A percentile compares a stretch with the other conserved stretches of the same genome.
These are phyloP conservation scores for Bombus sibiricus DNA, from an alignment of 1,140 invertebrate genomes.

Conservation along the genomic window DNA sequence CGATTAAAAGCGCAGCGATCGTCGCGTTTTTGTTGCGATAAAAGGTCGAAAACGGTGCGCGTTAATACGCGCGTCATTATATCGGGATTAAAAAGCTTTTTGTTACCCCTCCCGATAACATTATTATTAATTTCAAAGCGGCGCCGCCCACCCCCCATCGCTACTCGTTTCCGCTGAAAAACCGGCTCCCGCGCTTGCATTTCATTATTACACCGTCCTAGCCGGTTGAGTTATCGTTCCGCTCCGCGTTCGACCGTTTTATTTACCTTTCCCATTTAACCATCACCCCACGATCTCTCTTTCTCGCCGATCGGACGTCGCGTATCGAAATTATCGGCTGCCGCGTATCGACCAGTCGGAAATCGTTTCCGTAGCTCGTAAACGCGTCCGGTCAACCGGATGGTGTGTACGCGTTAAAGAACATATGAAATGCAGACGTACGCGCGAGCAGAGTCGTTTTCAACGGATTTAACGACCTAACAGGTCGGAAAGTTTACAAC, in stretches of 20 bases:
- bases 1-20: conserved; percentile 53
- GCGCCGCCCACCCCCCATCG: not conserved
- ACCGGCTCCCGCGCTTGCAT: conserved; percentile 25
- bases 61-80: conserved; percentile 56
- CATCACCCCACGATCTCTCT: not conserved
- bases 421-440: too few relatives aligned
- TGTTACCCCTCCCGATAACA: conserved; percentile 52
- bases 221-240: conserved; percentile 36
- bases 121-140: conserved; percentile 59
- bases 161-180: conserved; percentile 33
- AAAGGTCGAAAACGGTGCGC: conserved; percentile 52
- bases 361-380: conserved; percentile 3
- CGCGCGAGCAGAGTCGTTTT: not conserved
- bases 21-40: conserved; percentile 55
- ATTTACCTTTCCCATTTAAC: conserved; percentile 32
- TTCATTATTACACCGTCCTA: conserved; percentile 35
- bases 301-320: not conserved
- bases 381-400: not conserved
- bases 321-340: conserved; percentile 32
- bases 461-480: not conserved
- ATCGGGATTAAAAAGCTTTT: conserved; percentile 57
- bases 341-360: not conserved
- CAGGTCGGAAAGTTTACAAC: not conserved
- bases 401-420: not conserved
- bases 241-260: conserved; percentile 39